A percentile compares a stretch with the other conserved stretches of the same genome.
phyloP scores from a whole-genome alignment of 1,140 invertebrate species.

The Zophobas morio region DNA sequence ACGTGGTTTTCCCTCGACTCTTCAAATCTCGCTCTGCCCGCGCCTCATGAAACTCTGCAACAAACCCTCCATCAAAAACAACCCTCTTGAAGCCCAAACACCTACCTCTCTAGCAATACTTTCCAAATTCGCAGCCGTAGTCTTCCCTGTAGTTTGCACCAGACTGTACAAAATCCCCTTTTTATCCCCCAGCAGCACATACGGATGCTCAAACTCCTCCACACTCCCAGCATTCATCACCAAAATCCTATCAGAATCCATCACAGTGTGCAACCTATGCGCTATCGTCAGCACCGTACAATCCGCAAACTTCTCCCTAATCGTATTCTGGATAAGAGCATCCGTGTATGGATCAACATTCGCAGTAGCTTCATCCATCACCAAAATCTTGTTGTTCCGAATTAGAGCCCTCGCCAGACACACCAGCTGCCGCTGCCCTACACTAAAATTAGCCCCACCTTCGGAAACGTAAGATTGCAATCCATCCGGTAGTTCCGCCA shows the following conservation, averaged over 20 bases:
- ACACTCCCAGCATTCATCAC: constrained; percentile 79
- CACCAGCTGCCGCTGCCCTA: constrained; percentile 73
- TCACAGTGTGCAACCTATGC: constrained; percentile 79
- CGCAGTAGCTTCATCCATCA: constrained; percentile 76
- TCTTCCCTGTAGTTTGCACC: constrained; percentile 71
- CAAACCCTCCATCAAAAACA: not conserved
- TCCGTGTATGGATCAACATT: constrained; percentile 78
- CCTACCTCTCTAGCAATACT: constrained; percentile 67
- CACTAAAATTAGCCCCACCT: constrained; percentile 73
- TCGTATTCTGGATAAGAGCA: constrained; percentile 75
- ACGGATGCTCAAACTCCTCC: constrained; percentile 75
- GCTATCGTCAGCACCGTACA: constrained; percentile 82
- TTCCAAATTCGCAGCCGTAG: constrained; percentile 68
- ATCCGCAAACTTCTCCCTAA: constrained; percentile 72
- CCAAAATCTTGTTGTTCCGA: constrained; percentile 72
- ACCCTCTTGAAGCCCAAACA: not conserved
- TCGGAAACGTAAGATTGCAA: constrained; percentile 76
- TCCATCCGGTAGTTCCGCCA: constrained; percentile 70
- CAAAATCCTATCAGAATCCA: constrained; percentile 81
- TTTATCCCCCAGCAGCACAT: constrained; percentile 74
- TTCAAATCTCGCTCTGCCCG: no score
- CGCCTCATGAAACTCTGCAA: constrained; percentile 5
- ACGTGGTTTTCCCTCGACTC: no score
- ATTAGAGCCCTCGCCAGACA: constrained; percentile 73
- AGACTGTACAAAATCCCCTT: constrained; percentile 74